These are phyloP conservation scores for Lanistes nyassanus DNA, from an alignment of 1,140 invertebrate genomes.

Conservation along the genomic window DNA sequence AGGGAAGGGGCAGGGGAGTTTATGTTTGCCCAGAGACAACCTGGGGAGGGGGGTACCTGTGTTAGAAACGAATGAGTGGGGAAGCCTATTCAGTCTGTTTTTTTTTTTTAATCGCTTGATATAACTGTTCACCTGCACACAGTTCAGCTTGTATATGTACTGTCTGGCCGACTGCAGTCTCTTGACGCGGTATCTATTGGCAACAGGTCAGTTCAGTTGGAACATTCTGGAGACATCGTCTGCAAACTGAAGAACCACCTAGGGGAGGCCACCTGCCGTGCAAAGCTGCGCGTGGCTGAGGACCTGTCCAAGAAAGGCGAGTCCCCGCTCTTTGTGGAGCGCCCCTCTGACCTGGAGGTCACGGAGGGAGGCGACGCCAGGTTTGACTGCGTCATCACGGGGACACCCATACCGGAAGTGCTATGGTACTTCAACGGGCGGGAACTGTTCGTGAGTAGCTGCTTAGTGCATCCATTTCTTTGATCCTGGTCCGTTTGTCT, in stretches of 20 bases:
- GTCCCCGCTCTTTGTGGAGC: conserved; percentile 46
- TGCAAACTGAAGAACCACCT: conserved; percentile 57
- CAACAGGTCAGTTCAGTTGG: conserved; percentile 41
- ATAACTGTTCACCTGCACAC: no score
- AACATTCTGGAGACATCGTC: conserved; percentile 59
- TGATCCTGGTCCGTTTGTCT: no score
- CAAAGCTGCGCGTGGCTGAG: conserved; percentile 54
- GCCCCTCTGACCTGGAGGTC: conserved; percentile 46
- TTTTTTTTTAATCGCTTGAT: no score
- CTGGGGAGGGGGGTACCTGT: no score
- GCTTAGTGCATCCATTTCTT: no score
- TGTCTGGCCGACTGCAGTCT: no score
- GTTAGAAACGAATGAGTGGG: no score
- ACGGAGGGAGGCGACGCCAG: conserved; percentile 52
- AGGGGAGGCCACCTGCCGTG: conserved; percentile 57
- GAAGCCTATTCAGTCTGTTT: no score
- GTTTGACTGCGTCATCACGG: conserved; percentile 57
- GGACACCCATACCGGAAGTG: conserved; percentile 58
- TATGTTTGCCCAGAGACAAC: no score
- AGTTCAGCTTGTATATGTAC: no score
- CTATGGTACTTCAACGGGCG: conserved; percentile 78
- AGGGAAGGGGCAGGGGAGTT: no score
- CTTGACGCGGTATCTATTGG: background rate
- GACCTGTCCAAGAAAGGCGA: conserved; percentile 48
- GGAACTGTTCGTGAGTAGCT: conserved; percentile 74